A percentile compares a stretch with the other conserved stretches of the same genome.
Conservation (phyloP, 2,797 vertebrate species). For the Bradypodion pumilum region DNA sequence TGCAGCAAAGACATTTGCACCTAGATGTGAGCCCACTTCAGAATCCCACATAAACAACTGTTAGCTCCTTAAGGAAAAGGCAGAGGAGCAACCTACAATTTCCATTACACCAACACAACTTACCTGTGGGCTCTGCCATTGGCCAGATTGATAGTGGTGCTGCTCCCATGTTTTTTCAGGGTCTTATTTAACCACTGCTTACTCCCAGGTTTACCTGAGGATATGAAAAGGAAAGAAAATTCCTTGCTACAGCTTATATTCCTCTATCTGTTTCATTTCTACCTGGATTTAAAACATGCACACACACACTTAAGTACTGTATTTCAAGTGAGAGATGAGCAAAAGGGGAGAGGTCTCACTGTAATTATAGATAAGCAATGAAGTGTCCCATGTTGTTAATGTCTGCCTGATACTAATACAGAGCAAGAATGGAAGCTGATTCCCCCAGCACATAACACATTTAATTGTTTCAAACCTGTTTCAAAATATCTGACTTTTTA, state of each 20-base stretch:
- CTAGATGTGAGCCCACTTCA: background rate
- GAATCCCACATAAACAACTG: too few relatives aligned
- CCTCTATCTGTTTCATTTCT: background rate
- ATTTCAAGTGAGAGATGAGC: constrained; percentile 32
- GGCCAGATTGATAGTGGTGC: too few relatives aligned
- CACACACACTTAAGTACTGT: constrained; percentile 4
- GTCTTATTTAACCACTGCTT: background rate
- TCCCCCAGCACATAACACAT: background rate
- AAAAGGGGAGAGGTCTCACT: constrained; percentile 27
- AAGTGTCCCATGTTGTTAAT: constrained; percentile 48
- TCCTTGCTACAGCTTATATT: too few relatives aligned
- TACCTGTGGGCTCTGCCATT: background rate
- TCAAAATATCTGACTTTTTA: background rate
- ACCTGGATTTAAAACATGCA: background rate
- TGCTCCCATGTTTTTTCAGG: background rate
- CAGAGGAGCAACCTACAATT: background rate
- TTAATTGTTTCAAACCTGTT: constrained; percentile 38
- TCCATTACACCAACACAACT: too few relatives aligned
- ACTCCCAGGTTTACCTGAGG: background rate
- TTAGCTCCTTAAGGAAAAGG: background rate
- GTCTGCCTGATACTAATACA: constrained; percentile 44
- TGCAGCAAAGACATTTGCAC: background rate
- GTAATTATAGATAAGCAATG: constrained; percentile 62
- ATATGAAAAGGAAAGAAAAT: background rate
- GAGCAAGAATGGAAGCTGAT: constrained; percentile 17